Conservation (phyloP, 2,113 vertebrate species). For the Callipepla californica region DNA sequence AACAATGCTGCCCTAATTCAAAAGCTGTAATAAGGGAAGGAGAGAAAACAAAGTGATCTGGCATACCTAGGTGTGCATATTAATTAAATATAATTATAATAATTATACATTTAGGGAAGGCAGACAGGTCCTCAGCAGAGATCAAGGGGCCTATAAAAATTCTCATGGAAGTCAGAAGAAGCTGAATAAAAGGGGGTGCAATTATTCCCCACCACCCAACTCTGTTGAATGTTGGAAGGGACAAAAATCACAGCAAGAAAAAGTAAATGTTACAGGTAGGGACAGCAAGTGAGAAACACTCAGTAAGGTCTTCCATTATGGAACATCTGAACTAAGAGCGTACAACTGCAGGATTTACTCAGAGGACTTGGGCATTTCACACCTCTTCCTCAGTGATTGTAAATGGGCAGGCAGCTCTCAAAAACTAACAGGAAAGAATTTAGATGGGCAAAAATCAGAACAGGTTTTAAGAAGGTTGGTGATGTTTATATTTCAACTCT, state of each 20-base stretch:
- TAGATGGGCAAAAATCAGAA: neutral
- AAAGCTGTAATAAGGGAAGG: slow-evolving; percentile 7
- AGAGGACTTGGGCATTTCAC: neutral
- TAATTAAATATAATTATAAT: slow-evolving; percentile 56
- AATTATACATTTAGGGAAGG: slow-evolving; percentile 52
- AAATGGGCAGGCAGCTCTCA: neutral
- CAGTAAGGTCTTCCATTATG: neutral
- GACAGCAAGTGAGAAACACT: neutral
- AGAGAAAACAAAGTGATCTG: slow-evolving; percentile 25
- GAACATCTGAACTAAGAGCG: neutral
- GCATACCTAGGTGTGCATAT: neutral
- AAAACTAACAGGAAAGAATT: neutral
- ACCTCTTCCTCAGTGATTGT: neutral
- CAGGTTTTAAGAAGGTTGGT: neutral
- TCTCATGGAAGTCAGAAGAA: slow-evolving; percentile 32
- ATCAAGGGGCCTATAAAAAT: slow-evolving; percentile 53
- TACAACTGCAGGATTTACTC: neutral
- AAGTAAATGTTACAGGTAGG: slow-evolving; percentile 9
- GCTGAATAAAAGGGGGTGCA: slow-evolving; percentile 16
- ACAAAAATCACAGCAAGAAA: slow-evolving; percentile 29
- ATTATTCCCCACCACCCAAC: slow-evolving; percentile 42
- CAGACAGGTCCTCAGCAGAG: slow-evolving; percentile 50
- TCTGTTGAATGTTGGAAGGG: slow-evolving; percentile 32
- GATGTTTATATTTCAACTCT: neutral
- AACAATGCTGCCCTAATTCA: slow-evolving; percentile 1